phyloP scores from a whole-genome alignment of 2,113 vertebrate species.

The Orycteropus afer region DNA sequence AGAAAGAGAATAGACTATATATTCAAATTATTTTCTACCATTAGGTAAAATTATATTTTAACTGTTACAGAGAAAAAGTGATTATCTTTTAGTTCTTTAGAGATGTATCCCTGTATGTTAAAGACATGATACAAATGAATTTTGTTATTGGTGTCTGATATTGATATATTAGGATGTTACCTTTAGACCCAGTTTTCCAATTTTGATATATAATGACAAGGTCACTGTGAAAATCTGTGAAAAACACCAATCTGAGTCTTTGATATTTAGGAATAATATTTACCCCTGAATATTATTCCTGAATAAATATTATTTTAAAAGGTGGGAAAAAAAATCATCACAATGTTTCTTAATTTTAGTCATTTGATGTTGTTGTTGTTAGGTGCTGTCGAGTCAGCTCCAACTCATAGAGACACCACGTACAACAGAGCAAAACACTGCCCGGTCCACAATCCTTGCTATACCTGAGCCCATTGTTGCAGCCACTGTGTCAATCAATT shows the following conservation, averaged over 20 bases:
- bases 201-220: neutral
- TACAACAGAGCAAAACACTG: too few species aligned
- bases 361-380: too few species aligned
- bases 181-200: neutral
- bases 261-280: neutral
- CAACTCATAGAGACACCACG: too few species aligned
- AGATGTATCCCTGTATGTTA: neutral
- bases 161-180: neutral
- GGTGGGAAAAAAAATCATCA: too few species aligned
- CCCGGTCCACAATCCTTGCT: too few species aligned
- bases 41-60: neutral
- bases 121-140: neutral
- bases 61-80: neutral
- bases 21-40: conserved; percentile 14
- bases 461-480: too few species aligned
- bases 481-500: too few species aligned
- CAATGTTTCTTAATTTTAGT: neutral
- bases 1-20: neutral
- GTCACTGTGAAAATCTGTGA: neutral
- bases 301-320: too few species aligned
- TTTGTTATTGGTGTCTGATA: neutral
- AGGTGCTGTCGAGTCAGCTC: too few species aligned
- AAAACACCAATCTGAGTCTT: neutral
- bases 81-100: neutral
- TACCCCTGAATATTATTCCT: too few species aligned